Evolutionary conservation across 2,888 invertebrate species (phyloP).

Genomic region (Lordiphosa fenestrarum): DNA sequence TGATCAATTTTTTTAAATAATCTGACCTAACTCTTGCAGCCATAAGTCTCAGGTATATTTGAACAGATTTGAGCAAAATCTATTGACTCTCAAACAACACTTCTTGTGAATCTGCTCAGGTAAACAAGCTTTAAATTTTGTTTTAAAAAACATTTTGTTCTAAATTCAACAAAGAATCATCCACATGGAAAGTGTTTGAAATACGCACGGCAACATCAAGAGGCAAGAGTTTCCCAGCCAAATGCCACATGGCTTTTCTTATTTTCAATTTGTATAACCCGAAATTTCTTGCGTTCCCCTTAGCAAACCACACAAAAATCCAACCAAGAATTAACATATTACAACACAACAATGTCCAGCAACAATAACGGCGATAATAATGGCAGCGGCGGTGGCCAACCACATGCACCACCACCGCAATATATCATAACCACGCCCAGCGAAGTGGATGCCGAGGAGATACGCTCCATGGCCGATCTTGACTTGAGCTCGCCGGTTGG

Average conservation of each 20-base stretch:
- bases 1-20: slow-evolving; percentile 11
- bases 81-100: not conserved
- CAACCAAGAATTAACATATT: slow-evolving; percentile 1
- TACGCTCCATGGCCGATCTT: slow-evolving; percentile 63
- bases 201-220: not conserved
- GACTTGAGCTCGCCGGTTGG: slow-evolving; percentile 45
- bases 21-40: too few species aligned
- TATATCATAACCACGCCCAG: slow-evolving; percentile 80
- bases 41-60: not conserved
- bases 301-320: slow-evolving; percentile 7
- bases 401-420: slow-evolving; percentile 66
- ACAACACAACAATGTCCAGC: slow-evolving; percentile 43
- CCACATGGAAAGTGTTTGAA: not conserved
- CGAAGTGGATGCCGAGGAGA: slow-evolving; percentile 77
- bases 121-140: not conserved
- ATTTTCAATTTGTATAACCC: not conserved
- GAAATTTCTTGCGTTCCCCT: slow-evolving; percentile 8
- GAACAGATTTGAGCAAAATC: not conserved
- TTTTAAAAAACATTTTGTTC: not conserved
- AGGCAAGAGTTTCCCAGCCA: slow-evolving; percentile 25
- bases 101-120: not conserved
- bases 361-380: slow-evolving; percentile 27
- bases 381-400: slow-evolving; percentile 15
- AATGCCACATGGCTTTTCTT: not conserved
- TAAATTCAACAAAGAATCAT: too few species aligned